These are phyloP conservation scores for Albula goreensis DNA, from an alignment of 2,113 vertebrate genomes.

Conservation along the genomic window DNA sequence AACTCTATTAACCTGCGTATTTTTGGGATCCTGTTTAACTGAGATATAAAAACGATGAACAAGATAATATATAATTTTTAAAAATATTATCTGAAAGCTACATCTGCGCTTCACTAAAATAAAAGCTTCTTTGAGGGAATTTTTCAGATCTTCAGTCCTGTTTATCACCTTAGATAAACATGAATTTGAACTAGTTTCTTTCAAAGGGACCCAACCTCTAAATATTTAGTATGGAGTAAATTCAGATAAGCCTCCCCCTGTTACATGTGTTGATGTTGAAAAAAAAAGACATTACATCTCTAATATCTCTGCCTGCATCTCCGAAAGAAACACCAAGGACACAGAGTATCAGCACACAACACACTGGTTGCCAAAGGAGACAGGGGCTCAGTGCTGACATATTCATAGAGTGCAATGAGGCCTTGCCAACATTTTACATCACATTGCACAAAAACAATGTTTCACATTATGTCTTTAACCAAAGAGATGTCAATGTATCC, in stretches of 20 bases:
- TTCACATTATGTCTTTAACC: neutral
- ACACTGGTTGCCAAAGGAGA: neutral
- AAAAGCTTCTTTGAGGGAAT: neutral
- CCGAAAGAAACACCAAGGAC: constrained; percentile 1
- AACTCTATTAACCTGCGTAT: neutral
- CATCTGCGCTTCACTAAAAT: neutral
- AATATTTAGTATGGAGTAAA: neutral
- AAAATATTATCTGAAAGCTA: too few relatives aligned
- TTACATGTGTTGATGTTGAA: neutral
- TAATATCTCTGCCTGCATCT: neutral
- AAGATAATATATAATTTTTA: too few relatives aligned
- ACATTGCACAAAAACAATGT: neutral
- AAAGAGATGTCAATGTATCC: neutral
- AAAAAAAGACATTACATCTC: neutral
- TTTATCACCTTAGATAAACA: neutral
- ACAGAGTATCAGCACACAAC: neutral
- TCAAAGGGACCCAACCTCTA: neutral
- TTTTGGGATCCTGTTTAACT: neutral
- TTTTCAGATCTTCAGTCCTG: neutral
- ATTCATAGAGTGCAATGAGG: neutral
- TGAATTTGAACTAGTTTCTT: neutral
- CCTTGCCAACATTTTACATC: neutral
- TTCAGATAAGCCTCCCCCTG: neutral
- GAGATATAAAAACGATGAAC: too few relatives aligned
- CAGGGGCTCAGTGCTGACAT: neutral